Percentiles rank a stretch among this genome's conserved stretches.
phyloP scores from a whole-genome alignment of 2,888 invertebrate genomes.

The Orthosia gracilis region DNA sequence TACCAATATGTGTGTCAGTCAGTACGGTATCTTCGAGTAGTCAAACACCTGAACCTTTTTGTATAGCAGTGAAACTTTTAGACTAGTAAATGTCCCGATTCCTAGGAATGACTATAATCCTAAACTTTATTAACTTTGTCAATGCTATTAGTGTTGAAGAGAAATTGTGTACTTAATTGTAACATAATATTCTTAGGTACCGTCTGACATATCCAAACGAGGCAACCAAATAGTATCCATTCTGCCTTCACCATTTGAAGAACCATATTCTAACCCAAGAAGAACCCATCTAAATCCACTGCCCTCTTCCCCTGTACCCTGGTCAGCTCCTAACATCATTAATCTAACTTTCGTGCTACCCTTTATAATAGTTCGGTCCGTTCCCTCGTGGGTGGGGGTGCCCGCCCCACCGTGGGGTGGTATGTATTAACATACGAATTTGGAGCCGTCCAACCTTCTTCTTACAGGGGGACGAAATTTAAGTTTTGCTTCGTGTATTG shows the following conservation, averaged over 20 bases:
- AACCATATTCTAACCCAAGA: conserved; percentile 16
- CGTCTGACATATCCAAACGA: not conserved
- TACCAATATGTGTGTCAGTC: too few relatives aligned
- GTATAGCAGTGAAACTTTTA: not conserved
- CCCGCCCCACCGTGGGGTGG: conserved; percentile 71
- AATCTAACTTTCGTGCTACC: conserved; percentile 92
- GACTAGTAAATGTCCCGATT: not conserved
- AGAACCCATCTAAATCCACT: conserved; percentile 58
- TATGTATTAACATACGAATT: conserved; percentile 90
- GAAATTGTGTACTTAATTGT: not conserved
- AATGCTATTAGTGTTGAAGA: not conserved
- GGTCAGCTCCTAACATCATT: conserved; percentile 91
- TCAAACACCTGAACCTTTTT: not conserved
- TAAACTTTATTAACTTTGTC: not conserved
- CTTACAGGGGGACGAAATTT: conserved; percentile 88
- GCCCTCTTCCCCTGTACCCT: conserved; percentile 74
- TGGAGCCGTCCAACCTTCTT: conserved; percentile 88
- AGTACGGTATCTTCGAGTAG: too few relatives aligned
- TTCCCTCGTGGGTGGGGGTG: conserved; percentile 80
- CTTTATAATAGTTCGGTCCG: conserved; percentile 91
- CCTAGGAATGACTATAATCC: not conserved
- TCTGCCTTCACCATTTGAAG: too few relatives aligned
- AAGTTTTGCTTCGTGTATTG: conserved; percentile 90
- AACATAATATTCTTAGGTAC: not conserved
- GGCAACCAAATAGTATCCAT: too few relatives aligned